A percentile compares a stretch with the other conserved stretches of the same genome.
Conservation (phyloP, 2,797 vertebrate genomes). For the Xenopus petersii region DNA sequence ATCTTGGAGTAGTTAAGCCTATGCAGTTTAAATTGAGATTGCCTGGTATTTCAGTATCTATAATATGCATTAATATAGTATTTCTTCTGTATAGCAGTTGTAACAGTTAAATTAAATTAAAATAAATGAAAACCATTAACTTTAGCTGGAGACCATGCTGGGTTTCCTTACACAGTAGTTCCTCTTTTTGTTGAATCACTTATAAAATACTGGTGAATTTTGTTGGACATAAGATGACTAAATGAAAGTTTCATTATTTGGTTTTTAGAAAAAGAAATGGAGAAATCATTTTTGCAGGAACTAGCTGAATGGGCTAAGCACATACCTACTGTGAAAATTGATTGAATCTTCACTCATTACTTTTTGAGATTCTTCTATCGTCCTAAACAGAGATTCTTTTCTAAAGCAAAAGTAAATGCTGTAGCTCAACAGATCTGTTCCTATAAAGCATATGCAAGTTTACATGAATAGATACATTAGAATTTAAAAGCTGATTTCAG, state of each 20-base stretch:
- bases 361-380: constrained; percentile 24
- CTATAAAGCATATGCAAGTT: too few species aligned
- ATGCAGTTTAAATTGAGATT: too few species aligned
- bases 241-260: constrained; percentile 39
- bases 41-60: neutral
- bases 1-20: too few species aligned
- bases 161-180: constrained; percentile 15
- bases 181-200: constrained; percentile 21
- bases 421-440: neutral
- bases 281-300: constrained; percentile 40
- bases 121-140: constrained; percentile 25
- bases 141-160: constrained; percentile 7
- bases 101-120: neutral
- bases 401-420: constrained; percentile 13
- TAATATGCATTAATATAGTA: neutral
- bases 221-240: constrained; percentile 28
- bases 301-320: constrained; percentile 36
- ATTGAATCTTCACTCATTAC: constrained; percentile 36
- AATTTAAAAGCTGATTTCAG: too few species aligned
- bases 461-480: too few species aligned
- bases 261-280: constrained; percentile 14
- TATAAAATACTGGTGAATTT: constrained; percentile 34
- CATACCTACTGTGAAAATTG: constrained; percentile 38
- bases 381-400: constrained; percentile 20
- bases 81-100: neutral